Evolutionary conservation across 2,888 invertebrate genomes (phyloP).

Genomic region (Oscheius onirici): DNA sequence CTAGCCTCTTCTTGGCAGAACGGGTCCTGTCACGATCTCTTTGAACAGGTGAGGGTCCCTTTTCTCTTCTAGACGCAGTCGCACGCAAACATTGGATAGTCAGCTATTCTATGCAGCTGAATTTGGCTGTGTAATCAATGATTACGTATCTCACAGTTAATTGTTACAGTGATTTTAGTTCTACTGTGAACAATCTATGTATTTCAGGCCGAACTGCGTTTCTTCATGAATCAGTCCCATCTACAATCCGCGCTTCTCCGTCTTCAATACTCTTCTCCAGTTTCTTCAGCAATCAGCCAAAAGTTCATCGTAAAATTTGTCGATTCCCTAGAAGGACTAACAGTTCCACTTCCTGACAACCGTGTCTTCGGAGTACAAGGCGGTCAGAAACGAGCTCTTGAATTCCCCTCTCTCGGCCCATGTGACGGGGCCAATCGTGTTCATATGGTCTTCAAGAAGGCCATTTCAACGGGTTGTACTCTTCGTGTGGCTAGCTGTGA

Average conservation of each 20-base stretch:
- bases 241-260: not conserved
- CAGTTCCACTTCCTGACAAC: too few relatives aligned
- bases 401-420: not conserved
- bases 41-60: not conserved
- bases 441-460: not conserved
- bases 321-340: not conserved
- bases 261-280: constrained; percentile 8
- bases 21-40: not conserved
- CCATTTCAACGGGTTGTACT: constrained; percentile 9
- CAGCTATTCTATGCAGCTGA: too few relatives aligned
- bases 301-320: constrained; percentile 1
- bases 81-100: too few relatives aligned
- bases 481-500: not conserved
- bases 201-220: constrained; percentile 4
- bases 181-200: too few relatives aligned
- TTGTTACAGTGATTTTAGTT: too few relatives aligned
- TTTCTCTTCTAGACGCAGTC: too few relatives aligned
- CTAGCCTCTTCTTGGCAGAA: not conserved
- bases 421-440: not conserved
- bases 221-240: not conserved
- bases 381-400: not conserved
- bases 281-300: not conserved
- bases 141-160: too few relatives aligned
- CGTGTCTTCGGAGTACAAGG: not conserved
- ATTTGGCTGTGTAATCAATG: too few relatives aligned